Percentiles rank a stretch among this genome's conserved stretches.
These are phyloP conservation scores for Polydrusus pterygomalis DNA, from an alignment of 2,888 invertebrate genomes.

Conservation along the genomic window DNA sequence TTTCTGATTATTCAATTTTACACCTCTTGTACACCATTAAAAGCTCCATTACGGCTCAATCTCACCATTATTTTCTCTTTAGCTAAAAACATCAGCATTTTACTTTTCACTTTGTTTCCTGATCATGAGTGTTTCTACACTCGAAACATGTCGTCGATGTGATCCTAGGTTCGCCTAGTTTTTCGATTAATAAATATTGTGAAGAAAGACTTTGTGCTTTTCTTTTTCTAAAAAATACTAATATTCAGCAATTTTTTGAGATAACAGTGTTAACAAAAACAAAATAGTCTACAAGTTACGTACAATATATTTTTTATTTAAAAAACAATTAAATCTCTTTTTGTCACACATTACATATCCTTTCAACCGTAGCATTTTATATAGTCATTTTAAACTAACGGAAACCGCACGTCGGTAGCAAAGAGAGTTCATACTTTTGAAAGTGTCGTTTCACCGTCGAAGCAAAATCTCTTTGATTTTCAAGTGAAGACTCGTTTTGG, in stretches of 20 bases:
- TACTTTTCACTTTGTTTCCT: no score
- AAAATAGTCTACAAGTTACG: not conserved
- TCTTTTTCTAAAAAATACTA: not conserved
- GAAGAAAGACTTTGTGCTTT: no score
- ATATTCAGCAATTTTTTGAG: not conserved
- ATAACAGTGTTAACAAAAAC: not conserved
- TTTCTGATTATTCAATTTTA: no score
- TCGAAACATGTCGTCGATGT: no score
- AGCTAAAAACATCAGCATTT: no score
- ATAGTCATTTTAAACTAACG: slow-evolving; percentile 16
- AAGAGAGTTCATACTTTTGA: slow-evolving; percentile 13
- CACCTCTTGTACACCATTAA: no score
- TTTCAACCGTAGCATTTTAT: slow-evolving; percentile 2
- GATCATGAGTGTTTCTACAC: no score
- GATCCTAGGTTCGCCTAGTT: no score
- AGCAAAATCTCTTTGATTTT: slow-evolving; percentile 10
- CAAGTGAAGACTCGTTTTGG: not conserved
- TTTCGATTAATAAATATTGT: not conserved
- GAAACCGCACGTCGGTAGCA: slow-evolving; percentile 11
- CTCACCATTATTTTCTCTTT: no score
- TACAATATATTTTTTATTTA: not conserved
- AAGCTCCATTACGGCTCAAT: no score
- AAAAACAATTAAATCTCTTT: not conserved
- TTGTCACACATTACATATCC: not conserved
- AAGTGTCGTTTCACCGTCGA: not conserved